These are phyloP conservation scores for Sepiola atlantica DNA, from an alignment of 2,888 invertebrate species.

Conservation along the genomic window DNA sequence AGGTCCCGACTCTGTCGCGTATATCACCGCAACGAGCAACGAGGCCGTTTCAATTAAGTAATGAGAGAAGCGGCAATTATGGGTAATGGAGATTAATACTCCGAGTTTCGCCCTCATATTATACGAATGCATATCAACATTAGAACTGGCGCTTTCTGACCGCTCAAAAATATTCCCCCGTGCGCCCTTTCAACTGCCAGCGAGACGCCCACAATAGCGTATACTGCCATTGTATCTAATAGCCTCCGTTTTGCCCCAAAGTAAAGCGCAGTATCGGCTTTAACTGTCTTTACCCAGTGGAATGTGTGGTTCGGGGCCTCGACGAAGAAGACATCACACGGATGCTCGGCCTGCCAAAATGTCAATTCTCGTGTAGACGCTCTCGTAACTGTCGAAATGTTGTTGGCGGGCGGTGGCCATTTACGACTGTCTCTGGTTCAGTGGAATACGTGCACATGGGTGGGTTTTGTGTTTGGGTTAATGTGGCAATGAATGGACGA, in stretches of 20 bases:
- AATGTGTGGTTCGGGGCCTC: neutral
- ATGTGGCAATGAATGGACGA: neutral
- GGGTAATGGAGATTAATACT: neutral
- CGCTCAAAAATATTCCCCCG: neutral
- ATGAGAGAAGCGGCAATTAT: neutral
- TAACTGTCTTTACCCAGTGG: neutral
- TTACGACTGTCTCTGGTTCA: neutral
- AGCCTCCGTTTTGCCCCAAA: neutral
- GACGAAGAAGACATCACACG: neutral
- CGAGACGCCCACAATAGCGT: neutral
- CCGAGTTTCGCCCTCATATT: neutral
- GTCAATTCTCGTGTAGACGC: neutral
- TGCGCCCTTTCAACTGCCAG: neutral
- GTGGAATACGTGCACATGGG: neutral
- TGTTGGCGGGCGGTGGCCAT: neutral
- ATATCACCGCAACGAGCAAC: neutral
- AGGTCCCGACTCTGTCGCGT: neutral
- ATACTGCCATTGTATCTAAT: neutral
- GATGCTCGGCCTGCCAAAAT: neutral
- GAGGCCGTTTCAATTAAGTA: constrained; percentile 8
- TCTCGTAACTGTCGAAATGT: neutral
- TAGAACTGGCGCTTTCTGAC: neutral
- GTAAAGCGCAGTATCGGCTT: neutral
- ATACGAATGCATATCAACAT: constrained; percentile 32
- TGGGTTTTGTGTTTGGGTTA: neutral